Percentiles rank a stretch among this genome's conserved stretches.
These are phyloP conservation scores for Pavo muticus DNA, from an alignment of 2,113 vertebrate species.

Conservation along the genomic window DNA sequence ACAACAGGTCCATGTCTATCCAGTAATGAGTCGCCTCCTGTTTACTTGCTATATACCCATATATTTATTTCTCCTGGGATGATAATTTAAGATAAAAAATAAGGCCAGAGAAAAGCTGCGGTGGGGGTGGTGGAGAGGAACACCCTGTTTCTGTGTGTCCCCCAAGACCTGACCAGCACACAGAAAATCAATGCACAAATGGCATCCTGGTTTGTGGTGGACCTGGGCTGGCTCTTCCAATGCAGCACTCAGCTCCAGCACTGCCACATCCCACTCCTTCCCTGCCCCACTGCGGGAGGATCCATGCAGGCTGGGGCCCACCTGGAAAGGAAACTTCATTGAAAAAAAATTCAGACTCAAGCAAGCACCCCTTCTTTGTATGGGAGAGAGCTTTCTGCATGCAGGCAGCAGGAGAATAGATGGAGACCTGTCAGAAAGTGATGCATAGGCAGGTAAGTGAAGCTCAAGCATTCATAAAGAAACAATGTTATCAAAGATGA, in stretches of 20 bases:
- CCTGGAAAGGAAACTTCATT: neutral
- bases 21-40: neutral
- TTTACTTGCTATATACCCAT: neutral
- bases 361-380: slow-evolving; percentile 23
- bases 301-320: neutral
- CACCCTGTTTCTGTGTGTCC: neutral
- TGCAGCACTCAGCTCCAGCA: neutral
- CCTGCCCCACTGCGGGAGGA: neutral
- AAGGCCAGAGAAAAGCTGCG: neutral
- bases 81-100: slow-evolving; percentile 7
- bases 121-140: neutral
- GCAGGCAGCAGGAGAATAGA: slow-evolving; percentile 65
- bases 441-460: slow-evolving; percentile 72
- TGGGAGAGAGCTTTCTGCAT: neutral
- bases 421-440: slow-evolving; percentile 72
- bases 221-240: neutral
- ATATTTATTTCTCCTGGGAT: neutral
- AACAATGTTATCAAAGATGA: slow-evolving; percentile 78
- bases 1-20: no score
- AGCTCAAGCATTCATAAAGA: slow-evolving; percentile 74
- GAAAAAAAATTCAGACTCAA: neutral
- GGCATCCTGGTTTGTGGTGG: neutral
- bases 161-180: neutral
- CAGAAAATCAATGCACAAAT: neutral
- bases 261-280: neutral